phyloP scores from a whole-genome alignment of 2,888 invertebrate species.

The Aethes cnicana region DNA sequence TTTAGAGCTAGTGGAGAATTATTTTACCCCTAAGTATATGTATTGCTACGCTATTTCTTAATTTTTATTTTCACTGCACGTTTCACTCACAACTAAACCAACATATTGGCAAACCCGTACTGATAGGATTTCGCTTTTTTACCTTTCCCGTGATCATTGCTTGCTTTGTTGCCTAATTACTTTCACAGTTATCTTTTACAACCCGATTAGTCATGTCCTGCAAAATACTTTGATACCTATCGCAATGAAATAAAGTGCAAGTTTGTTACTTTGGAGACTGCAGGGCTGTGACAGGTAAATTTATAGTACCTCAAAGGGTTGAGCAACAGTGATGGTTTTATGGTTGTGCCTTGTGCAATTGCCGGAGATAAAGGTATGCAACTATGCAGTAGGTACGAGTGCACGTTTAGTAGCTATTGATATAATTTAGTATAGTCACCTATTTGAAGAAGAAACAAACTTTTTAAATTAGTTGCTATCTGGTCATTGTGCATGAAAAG shows the following conservation, averaged over 20 bases:
- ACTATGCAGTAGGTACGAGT: too few relatives aligned
- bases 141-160: constrained; percentile 69
- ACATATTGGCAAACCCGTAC: constrained; percentile 54
- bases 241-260: constrained; percentile 35
- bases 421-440: constrained; percentile 28
- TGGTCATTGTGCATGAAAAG: too few relatives aligned
- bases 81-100: constrained; percentile 34
- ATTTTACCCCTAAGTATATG: too few relatives aligned
- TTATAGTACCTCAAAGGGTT: constrained; percentile 79
- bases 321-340: constrained; percentile 74
- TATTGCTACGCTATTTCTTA: too few relatives aligned
- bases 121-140: constrained; percentile 54
- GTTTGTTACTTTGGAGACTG: constrained; percentile 30
- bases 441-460: not conserved
- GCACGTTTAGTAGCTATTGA: constrained; percentile 38
- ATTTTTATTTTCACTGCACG: constrained; percentile 25
- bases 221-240: constrained; percentile 36
- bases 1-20: too few relatives aligned
- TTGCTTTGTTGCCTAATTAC: constrained; percentile 69
- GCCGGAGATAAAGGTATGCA: constrained; percentile 46
- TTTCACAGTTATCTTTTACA: constrained; percentile 61
- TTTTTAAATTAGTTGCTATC: not conserved
- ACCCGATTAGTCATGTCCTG: constrained; percentile 38
- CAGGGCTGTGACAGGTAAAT: constrained; percentile 59
- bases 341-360: constrained; percentile 75